Conservation (phyloP, 1,140 invertebrate genomes). For the Trachymyrmex septentrionalis region DNA sequence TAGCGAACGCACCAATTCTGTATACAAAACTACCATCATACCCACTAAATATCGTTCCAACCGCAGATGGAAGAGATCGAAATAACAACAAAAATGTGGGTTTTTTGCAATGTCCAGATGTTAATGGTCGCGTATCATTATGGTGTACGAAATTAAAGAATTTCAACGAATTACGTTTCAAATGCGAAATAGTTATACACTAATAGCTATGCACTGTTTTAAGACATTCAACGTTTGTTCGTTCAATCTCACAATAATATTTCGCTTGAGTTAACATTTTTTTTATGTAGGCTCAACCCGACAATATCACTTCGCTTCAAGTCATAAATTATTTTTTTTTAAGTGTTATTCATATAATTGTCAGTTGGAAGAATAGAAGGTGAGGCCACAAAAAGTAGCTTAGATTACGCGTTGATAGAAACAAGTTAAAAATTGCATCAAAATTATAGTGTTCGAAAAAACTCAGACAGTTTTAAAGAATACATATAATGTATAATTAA, state of each 20-base stretch:
- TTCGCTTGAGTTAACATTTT: background rate
- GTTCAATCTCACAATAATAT: background rate
- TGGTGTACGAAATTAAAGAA: slow-evolving; percentile 7
- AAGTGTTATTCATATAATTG: background rate
- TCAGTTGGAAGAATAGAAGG: background rate
- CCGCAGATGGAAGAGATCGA: background rate
- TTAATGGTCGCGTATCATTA: slow-evolving; percentile 20
- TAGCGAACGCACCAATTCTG: slow-evolving; percentile 15
- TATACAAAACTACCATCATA: slow-evolving; percentile 12
- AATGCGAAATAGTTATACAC: background rate
- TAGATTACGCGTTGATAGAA: no score
- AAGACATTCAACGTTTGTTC: background rate
- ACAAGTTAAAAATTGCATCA: no score
- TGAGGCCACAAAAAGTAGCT: background rate
- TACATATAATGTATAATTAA: no score
- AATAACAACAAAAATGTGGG: slow-evolving; percentile 42
- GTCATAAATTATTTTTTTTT: background rate
- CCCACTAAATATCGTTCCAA: slow-evolving; percentile 26
- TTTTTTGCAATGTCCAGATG: background rate
- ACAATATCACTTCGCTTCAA: background rate
- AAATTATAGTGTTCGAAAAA: no score
- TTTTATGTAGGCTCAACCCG: no score
- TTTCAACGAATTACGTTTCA: background rate
- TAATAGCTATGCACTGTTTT: no score
- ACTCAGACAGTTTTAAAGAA: no score